These are phyloP conservation scores for Lethrus apterus DNA, from an alignment of 1,140 invertebrate genomes.

Conservation along the genomic window DNA sequence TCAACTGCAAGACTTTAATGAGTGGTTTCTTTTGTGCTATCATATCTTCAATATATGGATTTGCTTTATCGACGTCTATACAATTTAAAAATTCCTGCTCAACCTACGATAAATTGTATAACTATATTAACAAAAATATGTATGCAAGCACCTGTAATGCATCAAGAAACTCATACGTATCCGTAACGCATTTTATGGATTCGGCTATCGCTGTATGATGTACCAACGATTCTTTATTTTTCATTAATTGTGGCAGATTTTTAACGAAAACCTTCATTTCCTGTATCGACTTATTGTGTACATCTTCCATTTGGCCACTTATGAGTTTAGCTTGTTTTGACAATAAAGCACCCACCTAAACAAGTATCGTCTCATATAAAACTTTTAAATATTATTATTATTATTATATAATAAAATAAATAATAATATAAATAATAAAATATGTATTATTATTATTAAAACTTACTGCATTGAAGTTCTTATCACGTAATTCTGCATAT, in stretches of 20 bases:
- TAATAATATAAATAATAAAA: constrained; percentile 22
- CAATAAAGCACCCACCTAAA: constrained; percentile 66
- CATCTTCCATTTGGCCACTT: constrained; percentile 77
- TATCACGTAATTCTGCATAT: constrained; percentile 84
- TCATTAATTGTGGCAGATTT: constrained; percentile 78
- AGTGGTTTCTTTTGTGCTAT: constrained; percentile 78
- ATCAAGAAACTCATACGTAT: constrained; percentile 38
- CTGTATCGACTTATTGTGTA: constrained; percentile 81
- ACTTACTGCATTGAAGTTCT: constrained; percentile 79
- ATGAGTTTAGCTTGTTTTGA: constrained; percentile 84
- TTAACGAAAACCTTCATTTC: constrained; percentile 93
- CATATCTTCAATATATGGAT: constrained; percentile 83
- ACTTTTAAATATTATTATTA: no score
- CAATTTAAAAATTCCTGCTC: constrained; percentile 85
- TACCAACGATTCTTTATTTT: constrained; percentile 77
- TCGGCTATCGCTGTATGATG: constrained; percentile 60
- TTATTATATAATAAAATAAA: constrained; percentile 2
- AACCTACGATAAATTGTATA: no score
- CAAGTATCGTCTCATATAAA: no score
- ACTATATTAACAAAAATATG: no score
- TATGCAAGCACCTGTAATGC: constrained; percentile 29
- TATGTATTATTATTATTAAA: background rate
- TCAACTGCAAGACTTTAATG: constrained; percentile 75
- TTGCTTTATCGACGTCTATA: constrained; percentile 82
- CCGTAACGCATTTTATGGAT: constrained; percentile 52